A percentile compares a stretch with the other conserved stretches of the same genome.
Evolutionary conservation across 2,113 vertebrate genomes (phyloP).

Genomic region (Mystacornis crossleyi): DNA sequence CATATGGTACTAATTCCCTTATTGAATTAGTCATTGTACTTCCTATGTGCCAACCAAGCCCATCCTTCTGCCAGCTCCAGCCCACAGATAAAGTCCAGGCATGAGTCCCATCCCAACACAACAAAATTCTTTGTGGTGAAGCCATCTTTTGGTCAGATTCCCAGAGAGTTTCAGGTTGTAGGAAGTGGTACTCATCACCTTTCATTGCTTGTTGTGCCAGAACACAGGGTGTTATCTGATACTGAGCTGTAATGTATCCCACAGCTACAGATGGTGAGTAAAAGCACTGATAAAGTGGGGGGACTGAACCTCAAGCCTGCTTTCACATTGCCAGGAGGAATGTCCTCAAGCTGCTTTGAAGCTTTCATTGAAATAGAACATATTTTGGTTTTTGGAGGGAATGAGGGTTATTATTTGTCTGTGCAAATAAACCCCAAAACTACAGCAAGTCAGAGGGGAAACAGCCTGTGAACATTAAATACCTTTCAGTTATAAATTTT

Average conservation of each 20-base stretch:
- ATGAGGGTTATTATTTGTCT: background rate
- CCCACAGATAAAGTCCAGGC: background rate
- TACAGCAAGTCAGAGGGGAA: background rate
- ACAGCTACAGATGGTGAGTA: fast-evolving
- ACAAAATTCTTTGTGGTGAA: background rate
- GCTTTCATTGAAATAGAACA: background rate
- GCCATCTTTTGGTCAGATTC: background rate
- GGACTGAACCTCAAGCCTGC: background rate
- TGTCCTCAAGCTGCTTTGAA: background rate
- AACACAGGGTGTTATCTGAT: background rate
- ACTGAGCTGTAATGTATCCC: background rate
- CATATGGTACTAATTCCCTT: background rate
- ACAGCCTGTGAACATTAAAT: background rate
- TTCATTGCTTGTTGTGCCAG: background rate
- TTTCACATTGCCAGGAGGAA: background rate
- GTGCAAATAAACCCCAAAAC: background rate
- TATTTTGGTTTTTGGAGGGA: fast-evolving
- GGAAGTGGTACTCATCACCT: background rate
- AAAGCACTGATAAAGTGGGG: background rate
- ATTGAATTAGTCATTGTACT: background rate
- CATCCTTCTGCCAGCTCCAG: background rate
- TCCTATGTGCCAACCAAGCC: background rate
- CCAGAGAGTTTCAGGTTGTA: background rate
- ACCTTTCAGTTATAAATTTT: background rate
- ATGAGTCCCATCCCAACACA: background rate